Conservation (phyloP, 1,140 invertebrate species). For the Popillia japonica region DNA sequence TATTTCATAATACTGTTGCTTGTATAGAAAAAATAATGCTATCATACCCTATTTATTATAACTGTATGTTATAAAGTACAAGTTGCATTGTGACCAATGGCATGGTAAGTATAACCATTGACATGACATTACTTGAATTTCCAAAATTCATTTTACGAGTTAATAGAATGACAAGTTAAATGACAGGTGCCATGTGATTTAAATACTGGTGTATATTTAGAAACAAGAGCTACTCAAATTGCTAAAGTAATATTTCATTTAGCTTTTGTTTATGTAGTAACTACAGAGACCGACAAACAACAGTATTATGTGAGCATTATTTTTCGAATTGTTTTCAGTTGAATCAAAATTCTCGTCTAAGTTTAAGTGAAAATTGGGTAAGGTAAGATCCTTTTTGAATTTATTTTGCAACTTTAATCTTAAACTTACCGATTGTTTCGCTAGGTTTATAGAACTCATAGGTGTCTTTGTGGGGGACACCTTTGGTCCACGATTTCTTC, state of each 20-base stretch:
- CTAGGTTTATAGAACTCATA: slow-evolving; percentile 68
- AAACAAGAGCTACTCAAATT: neutral
- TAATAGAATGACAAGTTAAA: too few species aligned
- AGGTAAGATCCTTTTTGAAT: neutral
- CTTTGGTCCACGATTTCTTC: slow-evolving; percentile 66
- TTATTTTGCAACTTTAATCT: neutral
- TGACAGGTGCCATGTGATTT: too few species aligned
- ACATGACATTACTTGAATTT: too few species aligned
- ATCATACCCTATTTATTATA: too few species aligned
- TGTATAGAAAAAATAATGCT: too few species aligned
- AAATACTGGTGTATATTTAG: too few species aligned
- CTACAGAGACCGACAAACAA: neutral
- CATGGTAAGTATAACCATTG: too few species aligned
- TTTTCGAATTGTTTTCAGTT: neutral
- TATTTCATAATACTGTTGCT: too few species aligned
- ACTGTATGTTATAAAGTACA: too few species aligned
- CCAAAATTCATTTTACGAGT: too few species aligned
- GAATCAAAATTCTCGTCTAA: neutral
- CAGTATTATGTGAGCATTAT: neutral
- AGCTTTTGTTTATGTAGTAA: neutral
- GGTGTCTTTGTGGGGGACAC: slow-evolving; percentile 66
- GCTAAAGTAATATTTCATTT: neutral
- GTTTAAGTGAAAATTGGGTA: neutral
- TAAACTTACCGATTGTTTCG: slow-evolving; percentile 68
- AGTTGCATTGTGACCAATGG: too few species aligned